A percentile compares a stretch with the other conserved stretches of the same genome.
phyloP scores from a whole-genome alignment of 2,113 vertebrate genomes.

The Atrichornis clamosus region DNA sequence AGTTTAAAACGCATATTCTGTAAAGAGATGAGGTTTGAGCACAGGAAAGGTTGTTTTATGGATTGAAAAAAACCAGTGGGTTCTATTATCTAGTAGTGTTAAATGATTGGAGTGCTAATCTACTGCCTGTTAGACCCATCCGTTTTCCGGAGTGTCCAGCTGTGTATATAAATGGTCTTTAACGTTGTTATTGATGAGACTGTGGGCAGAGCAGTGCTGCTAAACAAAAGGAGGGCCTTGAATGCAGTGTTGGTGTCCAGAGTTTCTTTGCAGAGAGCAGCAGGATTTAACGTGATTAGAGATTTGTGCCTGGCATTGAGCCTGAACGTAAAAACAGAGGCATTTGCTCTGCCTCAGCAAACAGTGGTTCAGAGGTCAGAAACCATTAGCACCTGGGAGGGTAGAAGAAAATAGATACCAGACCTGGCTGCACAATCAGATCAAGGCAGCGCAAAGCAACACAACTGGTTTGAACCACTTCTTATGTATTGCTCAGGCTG shows the following conservation, averaged over 20 bases:
- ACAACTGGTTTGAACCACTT: not conserved
- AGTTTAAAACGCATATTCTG: not conserved
- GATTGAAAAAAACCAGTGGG: not conserved
- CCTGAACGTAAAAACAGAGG: not conserved
- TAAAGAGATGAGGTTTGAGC: not conserved
- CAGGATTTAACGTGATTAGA: conserved; percentile 22
- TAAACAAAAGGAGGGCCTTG: not conserved
- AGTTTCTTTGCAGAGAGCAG: not conserved
- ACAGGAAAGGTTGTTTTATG: not conserved
- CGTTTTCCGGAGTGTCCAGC: not conserved
- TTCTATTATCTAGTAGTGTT: not conserved
- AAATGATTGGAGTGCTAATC: not conserved
- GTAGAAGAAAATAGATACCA: not conserved
- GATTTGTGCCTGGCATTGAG: not conserved
- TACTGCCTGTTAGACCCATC: not conserved
- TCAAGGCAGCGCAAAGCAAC: not conserved
- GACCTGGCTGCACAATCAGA: not conserved
- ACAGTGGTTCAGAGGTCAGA: not conserved
- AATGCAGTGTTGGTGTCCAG: not conserved
- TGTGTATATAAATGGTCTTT: conserved; percentile 15
- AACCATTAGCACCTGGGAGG: not conserved
- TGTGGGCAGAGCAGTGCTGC: not conserved
- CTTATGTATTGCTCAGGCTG: not conserved
- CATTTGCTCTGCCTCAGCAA: not conserved
- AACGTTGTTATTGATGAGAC: not conserved